Conservation (phyloP, 2,113 vertebrate genomes). For the Ameiurus melas region DNA sequence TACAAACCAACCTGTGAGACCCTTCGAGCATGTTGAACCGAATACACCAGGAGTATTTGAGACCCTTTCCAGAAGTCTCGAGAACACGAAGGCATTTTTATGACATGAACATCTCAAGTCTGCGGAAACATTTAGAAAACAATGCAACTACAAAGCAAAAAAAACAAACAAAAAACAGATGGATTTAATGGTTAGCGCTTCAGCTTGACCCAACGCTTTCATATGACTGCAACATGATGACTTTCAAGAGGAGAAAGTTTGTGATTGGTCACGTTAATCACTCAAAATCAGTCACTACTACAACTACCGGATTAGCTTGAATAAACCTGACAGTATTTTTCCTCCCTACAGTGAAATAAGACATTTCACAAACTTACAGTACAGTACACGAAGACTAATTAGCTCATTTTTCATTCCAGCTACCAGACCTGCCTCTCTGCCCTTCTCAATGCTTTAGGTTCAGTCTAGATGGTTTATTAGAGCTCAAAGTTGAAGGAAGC, state of each 20-base stretch:
- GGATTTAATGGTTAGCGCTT: neutral
- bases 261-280: neutral
- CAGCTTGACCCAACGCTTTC: neutral
- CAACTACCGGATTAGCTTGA: neutral
- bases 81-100: too few relatives aligned
- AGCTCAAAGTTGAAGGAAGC: constrained; percentile 52
- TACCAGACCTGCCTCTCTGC: constrained; percentile 18
- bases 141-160: too few relatives aligned
- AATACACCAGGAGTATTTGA: neutral
- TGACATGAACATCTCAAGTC: too few relatives aligned
- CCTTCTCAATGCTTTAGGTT: constrained; percentile 39
- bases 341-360: neutral
- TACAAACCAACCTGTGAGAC: neutral
- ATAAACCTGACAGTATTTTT: too few relatives aligned
- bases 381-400: constrained; percentile 13
- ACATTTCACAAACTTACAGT: neutral
- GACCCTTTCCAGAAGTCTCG: neutral
- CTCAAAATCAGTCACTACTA: neutral
- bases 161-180: too few relatives aligned
- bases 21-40: neutral
- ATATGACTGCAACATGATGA: neutral
- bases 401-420: constrained; percentile 22
- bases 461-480: constrained; percentile 55
- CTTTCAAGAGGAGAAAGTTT: neutral
- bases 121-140: neutral